Conservation (phyloP, 1,140 invertebrate species). For the Zaprionus vittiger region DNA sequence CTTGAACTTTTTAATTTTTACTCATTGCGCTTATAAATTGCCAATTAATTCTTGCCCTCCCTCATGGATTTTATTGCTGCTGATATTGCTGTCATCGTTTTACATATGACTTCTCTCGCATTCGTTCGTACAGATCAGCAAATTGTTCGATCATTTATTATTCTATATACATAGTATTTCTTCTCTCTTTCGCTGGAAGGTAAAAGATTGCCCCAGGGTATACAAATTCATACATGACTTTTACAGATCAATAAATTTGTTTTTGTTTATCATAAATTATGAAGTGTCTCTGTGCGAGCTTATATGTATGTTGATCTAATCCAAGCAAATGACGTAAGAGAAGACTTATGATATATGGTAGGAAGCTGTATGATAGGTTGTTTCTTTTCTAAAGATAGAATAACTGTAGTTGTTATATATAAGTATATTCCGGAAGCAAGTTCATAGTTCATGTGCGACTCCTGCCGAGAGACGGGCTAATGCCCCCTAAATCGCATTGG, state of each 20-base stretch:
- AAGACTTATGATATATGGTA: neutral
- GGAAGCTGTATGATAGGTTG: too few species aligned
- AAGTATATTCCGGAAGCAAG: neutral
- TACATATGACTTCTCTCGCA: conserved; percentile 13
- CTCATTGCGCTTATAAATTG: conserved; percentile 52
- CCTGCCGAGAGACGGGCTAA: conserved; percentile 1
- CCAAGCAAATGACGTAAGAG: neutral
- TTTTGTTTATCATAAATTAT: conserved; percentile 1
- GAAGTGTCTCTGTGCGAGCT: neutral
- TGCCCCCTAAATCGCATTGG: conserved; percentile 11
- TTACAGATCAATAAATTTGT: neutral
- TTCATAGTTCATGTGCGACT: neutral
- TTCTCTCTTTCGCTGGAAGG: neutral
- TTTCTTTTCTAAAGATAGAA: too few species aligned
- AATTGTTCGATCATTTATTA: conserved; percentile 20
- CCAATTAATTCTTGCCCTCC: conserved; percentile 32
- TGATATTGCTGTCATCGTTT: conserved; percentile 17
- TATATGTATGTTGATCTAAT: neutral
- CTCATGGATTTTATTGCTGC: conserved; percentile 17
- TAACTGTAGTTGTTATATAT: neutral
- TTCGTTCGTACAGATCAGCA: conserved; percentile 26
- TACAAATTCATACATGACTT: neutral
- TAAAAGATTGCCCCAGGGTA: neutral
- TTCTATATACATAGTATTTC: neutral
- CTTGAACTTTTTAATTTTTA: conserved; percentile 68